Percentiles rank a stretch among this genome's conserved stretches.
Conservation (phyloP, 2,797 vertebrate genomes). For the Lutra lutra region DNA sequence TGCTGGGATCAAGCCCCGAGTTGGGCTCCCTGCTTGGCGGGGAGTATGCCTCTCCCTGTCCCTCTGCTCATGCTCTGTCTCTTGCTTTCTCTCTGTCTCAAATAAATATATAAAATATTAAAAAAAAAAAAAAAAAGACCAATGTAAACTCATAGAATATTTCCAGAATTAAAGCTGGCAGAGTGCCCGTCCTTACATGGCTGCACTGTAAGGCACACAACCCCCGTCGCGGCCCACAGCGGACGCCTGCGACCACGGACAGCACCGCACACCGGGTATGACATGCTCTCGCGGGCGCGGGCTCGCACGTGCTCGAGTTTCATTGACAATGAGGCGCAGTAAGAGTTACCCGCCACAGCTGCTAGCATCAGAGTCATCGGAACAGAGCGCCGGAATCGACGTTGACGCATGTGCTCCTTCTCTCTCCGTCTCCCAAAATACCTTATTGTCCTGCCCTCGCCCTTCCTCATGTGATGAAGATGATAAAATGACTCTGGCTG, state of each 20-base stretch:
- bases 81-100: too few species aligned
- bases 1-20: too few species aligned
- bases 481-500: background rate
- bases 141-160: background rate
- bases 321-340: background rate
- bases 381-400: too few species aligned
- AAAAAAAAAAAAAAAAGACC: too few species aligned
- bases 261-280: too few species aligned
- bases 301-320: rapidly evolving
- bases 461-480: background rate
- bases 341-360: background rate
- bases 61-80: too few species aligned
- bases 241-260: background rate
- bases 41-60: too few species aligned
- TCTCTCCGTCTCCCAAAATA: background rate
- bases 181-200: background rate
- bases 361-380: too few species aligned
- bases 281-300: rapidly evolving
- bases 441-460: background rate
- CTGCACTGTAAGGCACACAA: background rate
- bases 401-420: background rate
- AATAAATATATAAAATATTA: too few species aligned
- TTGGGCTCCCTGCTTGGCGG: too few species aligned
- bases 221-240: rapidly evolving
- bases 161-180: background rate